Conservation (phyloP, 2,113 vertebrate genomes). For the Atractosteus spatula region DNA sequence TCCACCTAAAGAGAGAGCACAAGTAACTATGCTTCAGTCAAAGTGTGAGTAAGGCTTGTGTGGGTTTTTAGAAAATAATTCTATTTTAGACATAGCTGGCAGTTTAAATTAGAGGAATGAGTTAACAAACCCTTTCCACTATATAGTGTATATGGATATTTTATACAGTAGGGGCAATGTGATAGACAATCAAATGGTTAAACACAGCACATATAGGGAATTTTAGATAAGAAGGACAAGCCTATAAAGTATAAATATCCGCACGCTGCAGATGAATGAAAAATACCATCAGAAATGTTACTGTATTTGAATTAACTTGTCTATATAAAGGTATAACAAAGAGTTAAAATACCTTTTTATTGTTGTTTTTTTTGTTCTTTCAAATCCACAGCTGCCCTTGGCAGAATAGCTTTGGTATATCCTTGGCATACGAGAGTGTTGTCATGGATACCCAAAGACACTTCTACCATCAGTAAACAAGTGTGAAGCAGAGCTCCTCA, state of each 20-base stretch:
- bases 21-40: too few species aligned
- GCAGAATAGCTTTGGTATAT: conserved; percentile 53
- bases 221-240: conserved; percentile 10
- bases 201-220: background rate
- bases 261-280: background rate
- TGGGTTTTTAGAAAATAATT: too few species aligned
- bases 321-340: conserved; percentile 8
- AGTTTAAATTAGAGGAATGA: too few species aligned
- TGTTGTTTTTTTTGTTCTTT: background rate
- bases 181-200: conserved; percentile 2
- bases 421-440: conserved; percentile 63
- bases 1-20: too few species aligned
- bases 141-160: too few species aligned
- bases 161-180: background rate
- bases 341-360: conserved; percentile 10
- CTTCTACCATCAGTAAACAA: conserved; percentile 70
- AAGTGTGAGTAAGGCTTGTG: too few species aligned
- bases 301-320: background rate
- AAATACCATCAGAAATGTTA: conserved; percentile 7
- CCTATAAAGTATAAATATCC: background rate
- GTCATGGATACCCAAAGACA: conserved; percentile 78
- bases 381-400: conserved; percentile 32
- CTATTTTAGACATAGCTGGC: too few species aligned
- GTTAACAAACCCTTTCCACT: too few species aligned
- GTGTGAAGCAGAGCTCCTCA: conserved; percentile 58